phyloP scores from a whole-genome alignment of 2,888 invertebrate genomes.

The Calephelis perditalis region DNA sequence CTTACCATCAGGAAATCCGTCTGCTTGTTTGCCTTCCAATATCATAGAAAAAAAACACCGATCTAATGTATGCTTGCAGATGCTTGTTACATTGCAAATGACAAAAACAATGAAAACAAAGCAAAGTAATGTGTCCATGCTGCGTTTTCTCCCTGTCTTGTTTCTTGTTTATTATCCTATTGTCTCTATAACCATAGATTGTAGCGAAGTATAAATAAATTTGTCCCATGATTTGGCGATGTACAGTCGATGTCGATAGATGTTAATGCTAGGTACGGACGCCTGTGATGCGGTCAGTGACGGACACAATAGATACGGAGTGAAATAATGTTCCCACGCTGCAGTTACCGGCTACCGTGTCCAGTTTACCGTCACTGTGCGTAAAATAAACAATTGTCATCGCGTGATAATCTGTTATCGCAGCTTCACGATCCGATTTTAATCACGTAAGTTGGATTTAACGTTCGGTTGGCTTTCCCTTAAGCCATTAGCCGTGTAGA shows the following conservation, averaged over 20 bases:
- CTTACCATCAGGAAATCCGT: too few species aligned
- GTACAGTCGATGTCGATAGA: too few species aligned
- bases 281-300: constrained; percentile 45
- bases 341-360: constrained; percentile 32
- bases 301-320: constrained; percentile 47
- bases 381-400: constrained; percentile 20
- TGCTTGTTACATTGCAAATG: too few species aligned
- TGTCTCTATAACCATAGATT: too few species aligned
- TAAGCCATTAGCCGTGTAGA: constrained; percentile 2
- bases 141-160: too few species aligned
- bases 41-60: too few species aligned
- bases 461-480: constrained; percentile 7
- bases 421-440: constrained; percentile 13
- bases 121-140: too few species aligned
- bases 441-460: constrained; percentile 4
- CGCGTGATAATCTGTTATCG: constrained; percentile 17
- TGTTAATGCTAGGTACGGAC: constrained; percentile 30
- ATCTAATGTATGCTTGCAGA: too few species aligned
- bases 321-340: constrained; percentile 56
- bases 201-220: constrained; percentile 25
- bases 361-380: constrained; percentile 27
- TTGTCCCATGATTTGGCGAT: too few species aligned
- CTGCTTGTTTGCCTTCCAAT: too few species aligned
- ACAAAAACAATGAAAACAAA: too few species aligned
- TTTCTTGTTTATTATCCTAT: too few species aligned